Evolutionary conservation across 2,113 vertebrate species (phyloP).

Genomic region (Macrotis lagotis): DNA sequence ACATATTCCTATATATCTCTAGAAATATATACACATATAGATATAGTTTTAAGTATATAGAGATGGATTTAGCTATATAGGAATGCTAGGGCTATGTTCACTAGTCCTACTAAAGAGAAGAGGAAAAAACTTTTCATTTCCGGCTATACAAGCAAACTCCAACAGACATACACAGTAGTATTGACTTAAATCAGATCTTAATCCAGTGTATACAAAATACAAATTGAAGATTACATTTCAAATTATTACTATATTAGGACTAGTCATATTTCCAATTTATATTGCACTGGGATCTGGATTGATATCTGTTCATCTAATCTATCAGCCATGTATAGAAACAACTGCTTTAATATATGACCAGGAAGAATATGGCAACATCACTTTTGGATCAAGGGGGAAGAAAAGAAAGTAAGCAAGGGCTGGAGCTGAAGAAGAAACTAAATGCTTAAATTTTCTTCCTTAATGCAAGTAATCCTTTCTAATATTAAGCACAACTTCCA

Average conservation of each 20-base stretch:
- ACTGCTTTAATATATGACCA: background rate
- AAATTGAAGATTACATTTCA: background rate
- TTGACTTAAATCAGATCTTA: background rate
- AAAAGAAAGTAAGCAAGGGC: background rate
- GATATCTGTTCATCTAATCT: background rate
- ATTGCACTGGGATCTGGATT: background rate
- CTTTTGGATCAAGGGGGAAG: background rate
- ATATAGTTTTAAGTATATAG: no score
- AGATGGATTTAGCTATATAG: no score
- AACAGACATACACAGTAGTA: background rate
- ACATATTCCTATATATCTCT: no score
- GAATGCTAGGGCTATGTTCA: background rate
- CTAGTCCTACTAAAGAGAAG: background rate
- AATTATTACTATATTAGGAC: background rate
- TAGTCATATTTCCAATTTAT: background rate
- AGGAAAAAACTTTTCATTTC: background rate
- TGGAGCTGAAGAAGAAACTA: background rate
- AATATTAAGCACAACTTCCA: background rate
- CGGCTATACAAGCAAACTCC: background rate
- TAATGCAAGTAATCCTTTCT: background rate
- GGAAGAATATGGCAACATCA: background rate
- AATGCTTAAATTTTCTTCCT: background rate
- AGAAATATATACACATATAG: no score
- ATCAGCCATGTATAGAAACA: background rate
- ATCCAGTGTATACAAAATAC: background rate